Conservation (phyloP, 1,140 invertebrate genomes). For the Heliconius nattereri region DNA sequence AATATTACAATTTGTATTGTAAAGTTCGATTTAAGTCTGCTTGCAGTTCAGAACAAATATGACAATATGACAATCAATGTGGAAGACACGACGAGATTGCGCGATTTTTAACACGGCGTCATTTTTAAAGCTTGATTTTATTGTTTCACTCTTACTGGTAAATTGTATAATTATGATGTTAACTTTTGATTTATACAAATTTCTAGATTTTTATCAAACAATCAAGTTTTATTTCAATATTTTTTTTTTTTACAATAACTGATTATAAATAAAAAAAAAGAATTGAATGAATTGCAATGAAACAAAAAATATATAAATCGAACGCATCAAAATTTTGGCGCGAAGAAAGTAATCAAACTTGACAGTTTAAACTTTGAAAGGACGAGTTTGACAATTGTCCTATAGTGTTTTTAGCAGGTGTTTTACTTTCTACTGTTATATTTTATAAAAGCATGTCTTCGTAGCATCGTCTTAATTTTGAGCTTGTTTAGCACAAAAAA, state of each 20-base stretch:
- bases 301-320: neutral
- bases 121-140: no score
- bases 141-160: no score
- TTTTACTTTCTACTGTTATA: slow-evolving; percentile 7
- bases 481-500: slow-evolving; percentile 56
- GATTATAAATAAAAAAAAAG: neutral
- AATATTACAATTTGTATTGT: no score
- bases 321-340: slow-evolving; percentile 26
- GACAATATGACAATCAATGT: no score
- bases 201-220: neutral
- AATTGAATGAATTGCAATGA: neutral
- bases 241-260: no score
- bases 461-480: slow-evolving; percentile 34
- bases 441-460: slow-evolving; percentile 47
- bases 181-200: neutral
- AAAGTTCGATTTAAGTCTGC: no score
- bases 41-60: no score
- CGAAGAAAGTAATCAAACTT: slow-evolving; percentile 20
- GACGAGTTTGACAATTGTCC: slow-evolving; percentile 25
- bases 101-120: no score
- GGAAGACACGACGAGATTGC: no score
- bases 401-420: slow-evolving; percentile 46
- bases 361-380: slow-evolving; percentile 28
- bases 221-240: no score
- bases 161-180: neutral